Evolutionary conservation across 2,797 vertebrate genomes (phyloP).

Genomic region (Avahi laniger): DNA sequence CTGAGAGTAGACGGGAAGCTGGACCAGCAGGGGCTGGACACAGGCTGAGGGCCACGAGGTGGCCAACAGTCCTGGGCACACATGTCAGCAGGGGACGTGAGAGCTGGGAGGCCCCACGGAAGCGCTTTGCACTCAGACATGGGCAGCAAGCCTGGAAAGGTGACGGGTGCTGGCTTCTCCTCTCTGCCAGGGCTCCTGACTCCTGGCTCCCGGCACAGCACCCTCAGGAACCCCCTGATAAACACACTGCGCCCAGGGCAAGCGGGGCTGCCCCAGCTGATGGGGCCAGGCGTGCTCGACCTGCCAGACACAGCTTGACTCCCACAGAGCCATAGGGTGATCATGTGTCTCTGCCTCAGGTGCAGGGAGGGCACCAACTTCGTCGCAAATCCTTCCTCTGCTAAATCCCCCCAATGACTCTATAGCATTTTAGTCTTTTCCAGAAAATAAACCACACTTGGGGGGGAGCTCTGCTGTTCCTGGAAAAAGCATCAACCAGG

Average conservation of each 20-base stretch:
- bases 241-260: neutral
- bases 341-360: neutral
- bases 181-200: neutral
- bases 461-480: neutral
- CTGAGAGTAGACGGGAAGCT: accelerated
- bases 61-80: neutral
- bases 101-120: neutral
- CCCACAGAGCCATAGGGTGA: accelerated
- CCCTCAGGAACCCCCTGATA: neutral
- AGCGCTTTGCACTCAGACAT: neutral
- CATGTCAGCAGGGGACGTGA: neutral
- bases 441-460: neutral
- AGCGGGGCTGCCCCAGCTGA: neutral
- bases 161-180: neutral
- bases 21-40: no score
- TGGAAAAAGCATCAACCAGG: neutral
- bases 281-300: no score
- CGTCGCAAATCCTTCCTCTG: neutral
- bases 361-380: neutral
- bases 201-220: neutral
- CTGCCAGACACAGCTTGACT: neutral
- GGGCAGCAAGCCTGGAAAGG: neutral
- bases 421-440: neutral
- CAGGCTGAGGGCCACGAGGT: neutral
- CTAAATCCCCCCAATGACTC: neutral